Base-by-base conservation (phyloP, 2,888 invertebrate species). In the Platerodrilus igneus region DNA sequence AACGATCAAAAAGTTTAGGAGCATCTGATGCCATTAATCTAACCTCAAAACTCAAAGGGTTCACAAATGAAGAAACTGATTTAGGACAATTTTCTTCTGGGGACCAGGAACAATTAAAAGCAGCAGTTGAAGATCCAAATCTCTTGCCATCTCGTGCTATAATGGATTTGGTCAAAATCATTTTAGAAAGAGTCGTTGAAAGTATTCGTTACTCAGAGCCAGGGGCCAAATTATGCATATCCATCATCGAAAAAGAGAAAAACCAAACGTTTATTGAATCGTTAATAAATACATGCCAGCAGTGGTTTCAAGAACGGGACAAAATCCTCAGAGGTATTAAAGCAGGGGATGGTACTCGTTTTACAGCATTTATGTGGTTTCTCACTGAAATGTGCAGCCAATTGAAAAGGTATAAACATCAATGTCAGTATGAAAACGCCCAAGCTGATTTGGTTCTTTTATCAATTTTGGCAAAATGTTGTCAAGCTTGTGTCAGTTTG, bases 331-430 rank as follows among this genome's bases (percentile, higher is more conserved):
- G 78, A 39, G 64, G 75, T 1, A 55, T 67, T 14, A 66, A 66
- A 51, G 70, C 71, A 60, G 81, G 81, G 36, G 81, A 81, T 8
- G 76, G 81, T 33, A 79, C 80, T 21, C 76, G 78, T 43, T 81
- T 78, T 61, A 86, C 83, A 60, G 86, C 89, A 51, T 91, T 89
- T 72, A 88, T 91, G 76, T 85, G 85, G 67, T 89, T 90, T 73
- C 75, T 91, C 50, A 86, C 88, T 57, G 90, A 91, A 76, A 87
- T 91, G 82, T 89, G 88, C 69, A 85, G 87, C 64, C 87, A 88
- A 75, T 69, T 90, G 58, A 87, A 90, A 64, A 75, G 84, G 23
- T 68, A 77, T 50, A 76, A 77, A 51, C 58, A 75, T 41, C 72
- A 70, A 53, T 74, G 71, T 34, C 70, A 76, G 55, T 67, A 73